Conservation (phyloP, 2,888 invertebrate species). For the Oligia latruncula region DNA sequence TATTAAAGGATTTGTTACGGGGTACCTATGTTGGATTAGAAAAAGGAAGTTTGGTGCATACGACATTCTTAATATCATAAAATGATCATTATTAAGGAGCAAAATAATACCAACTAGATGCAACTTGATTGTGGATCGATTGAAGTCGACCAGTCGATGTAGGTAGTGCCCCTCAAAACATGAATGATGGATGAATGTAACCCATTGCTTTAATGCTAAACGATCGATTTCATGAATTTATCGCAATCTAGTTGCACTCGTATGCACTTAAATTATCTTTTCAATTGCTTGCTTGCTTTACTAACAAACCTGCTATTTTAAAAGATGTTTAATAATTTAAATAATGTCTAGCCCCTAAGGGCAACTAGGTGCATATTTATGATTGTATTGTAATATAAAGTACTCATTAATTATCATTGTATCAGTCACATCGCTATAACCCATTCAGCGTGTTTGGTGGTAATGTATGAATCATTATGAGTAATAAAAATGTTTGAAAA, state of each 20-base stretch:
- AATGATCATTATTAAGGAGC: background rate
- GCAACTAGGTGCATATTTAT: conserved; percentile 83
- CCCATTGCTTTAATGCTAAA: background rate
- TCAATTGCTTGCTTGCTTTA: conserved; percentile 35
- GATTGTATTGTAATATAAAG: conserved; percentile 79
- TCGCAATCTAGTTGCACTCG: background rate
- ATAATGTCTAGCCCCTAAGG: conserved; percentile 80
- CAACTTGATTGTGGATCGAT: background rate
- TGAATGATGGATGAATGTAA: background rate
- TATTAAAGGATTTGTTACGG: conserved; percentile 7
- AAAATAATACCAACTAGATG: background rate
- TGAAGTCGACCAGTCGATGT: background rate
- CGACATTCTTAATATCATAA: conserved; percentile 6
- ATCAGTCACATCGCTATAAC: conserved; percentile 83
- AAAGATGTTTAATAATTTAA: conserved; percentile 84
- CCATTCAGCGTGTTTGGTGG: conserved; percentile 87
- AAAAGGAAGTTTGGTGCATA: conserved; percentile 21
- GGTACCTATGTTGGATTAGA: conserved; percentile 13
- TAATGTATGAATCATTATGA: conserved; percentile 82
- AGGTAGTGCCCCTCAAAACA: background rate
- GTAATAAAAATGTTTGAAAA: conserved; percentile 80
- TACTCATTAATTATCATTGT: conserved; percentile 78
- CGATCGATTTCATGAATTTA: background rate
- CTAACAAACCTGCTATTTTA: conserved; percentile 30
- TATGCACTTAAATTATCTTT: conserved; percentile 14